Percentiles rank a stretch among this genome's conserved stretches.
phyloP scores from a whole-genome alignment of 2,113 vertebrate genomes.

The Chlorocebus sabaeus region DNA sequence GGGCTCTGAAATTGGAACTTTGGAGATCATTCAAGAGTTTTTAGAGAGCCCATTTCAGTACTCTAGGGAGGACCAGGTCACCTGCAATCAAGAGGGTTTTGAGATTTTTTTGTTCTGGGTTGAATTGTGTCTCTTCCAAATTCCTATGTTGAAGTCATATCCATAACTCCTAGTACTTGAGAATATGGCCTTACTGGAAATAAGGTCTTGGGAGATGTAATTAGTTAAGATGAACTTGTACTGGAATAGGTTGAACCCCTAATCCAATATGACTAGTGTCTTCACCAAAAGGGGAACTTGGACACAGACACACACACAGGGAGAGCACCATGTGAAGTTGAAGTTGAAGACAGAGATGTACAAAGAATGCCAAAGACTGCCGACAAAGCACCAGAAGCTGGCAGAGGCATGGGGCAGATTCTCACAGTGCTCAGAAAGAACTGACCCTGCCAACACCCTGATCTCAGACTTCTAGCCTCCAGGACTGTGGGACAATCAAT shows the following conservation, averaged over 20 bases:
- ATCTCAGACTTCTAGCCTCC: neutral
- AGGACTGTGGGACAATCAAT: neutral
- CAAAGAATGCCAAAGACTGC: neutral
- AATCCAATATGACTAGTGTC: neutral
- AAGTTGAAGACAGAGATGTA: neutral
- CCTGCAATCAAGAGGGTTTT: neutral
- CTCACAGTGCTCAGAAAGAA: neutral
- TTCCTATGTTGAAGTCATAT: neutral
- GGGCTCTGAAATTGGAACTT: neutral
- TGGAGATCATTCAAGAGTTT: neutral
- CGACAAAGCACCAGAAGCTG: neutral
- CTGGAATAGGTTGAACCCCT: neutral
- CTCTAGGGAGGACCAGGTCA: neutral
- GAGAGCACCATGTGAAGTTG: accelerated
- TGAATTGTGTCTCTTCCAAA: neutral
- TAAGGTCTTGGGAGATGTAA: neutral
- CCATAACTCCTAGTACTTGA: neutral
- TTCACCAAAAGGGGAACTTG: neutral
- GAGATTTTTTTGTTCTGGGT: neutral
- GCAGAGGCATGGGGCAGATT: neutral
- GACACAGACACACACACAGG: neutral
- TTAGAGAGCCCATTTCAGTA: neutral
- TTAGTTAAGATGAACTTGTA: neutral
- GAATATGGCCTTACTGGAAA: neutral
- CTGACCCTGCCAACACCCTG: neutral